Evolutionary conservation across 2,888 invertebrate genomes (phyloP).

Genomic region (Odontocerum albicorne): DNA sequence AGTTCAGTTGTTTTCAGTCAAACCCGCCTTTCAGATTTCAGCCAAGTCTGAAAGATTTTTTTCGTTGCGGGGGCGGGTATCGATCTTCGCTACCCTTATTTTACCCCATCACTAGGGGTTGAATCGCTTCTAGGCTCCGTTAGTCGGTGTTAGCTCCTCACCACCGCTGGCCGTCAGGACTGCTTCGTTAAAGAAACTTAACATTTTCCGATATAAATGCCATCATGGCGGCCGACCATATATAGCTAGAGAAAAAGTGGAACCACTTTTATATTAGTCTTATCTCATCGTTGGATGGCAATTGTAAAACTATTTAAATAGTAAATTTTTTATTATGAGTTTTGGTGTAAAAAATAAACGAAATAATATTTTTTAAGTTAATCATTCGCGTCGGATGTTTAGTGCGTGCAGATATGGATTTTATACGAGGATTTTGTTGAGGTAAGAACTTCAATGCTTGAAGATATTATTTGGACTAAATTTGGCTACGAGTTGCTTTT

Average conservation of each 20-base stretch:
- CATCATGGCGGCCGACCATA: constrained; percentile 5
- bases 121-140: background rate
- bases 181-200: background rate
- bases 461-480: too few species aligned
- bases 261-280: too few species aligned
- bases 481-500: too few species aligned
- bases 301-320: too few species aligned
- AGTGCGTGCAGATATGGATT: background rate
- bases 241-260: too few species aligned
- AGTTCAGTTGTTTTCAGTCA: too few species aligned
- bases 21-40: too few species aligned
- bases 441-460: background rate
- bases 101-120: constrained; percentile 2
- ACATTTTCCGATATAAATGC: constrained; percentile 1
- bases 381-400: background rate
- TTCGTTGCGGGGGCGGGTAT: background rate
- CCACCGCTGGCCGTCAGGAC: background rate
- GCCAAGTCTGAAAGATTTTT: too few species aligned
- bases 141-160: background rate
- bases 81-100: background rate
- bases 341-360: too few species aligned
- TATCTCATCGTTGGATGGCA: too few species aligned
- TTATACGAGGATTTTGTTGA: background rate
- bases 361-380: too few species aligned
- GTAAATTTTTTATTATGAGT: too few species aligned